Percentiles rank a stretch among this genome's conserved stretches.
These are phyloP conservation scores for Lordiphosa mommai DNA, from an alignment of 1,140 invertebrate genomes.

Conservation along the genomic window DNA sequence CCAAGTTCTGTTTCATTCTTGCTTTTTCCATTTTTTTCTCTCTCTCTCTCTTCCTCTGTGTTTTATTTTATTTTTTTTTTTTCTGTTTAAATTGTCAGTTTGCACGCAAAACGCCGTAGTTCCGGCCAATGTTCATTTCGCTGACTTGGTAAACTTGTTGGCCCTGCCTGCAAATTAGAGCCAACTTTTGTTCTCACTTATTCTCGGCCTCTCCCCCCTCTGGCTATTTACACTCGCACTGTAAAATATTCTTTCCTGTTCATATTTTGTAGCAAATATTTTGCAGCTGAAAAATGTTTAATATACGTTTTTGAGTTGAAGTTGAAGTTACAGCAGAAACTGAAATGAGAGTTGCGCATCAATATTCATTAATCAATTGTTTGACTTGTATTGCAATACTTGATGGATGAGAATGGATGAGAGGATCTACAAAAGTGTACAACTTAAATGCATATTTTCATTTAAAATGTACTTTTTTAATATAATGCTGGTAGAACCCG, in stretches of 20 bases:
- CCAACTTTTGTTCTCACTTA: conserved; percentile 44
- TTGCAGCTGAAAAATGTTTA: conserved; percentile 11
- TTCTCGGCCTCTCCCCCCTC: not conserved
- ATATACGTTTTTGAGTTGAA: conserved; percentile 10
- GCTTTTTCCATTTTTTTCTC: conserved; percentile 7
- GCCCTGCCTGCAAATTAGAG: conserved; percentile 48
- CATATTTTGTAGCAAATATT: conserved; percentile 33
- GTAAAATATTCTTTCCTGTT: conserved; percentile 17
- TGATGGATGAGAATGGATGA: no score
- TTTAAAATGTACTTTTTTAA: no score
- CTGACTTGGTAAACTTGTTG: conserved; percentile 44
- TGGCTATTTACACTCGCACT: conserved; percentile 15
- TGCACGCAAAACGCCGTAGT: conserved; percentile 64
- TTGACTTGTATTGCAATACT: no score
- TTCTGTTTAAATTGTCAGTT: conserved; percentile 57
- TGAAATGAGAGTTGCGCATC: not conserved
- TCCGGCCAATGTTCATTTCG: conserved; percentile 69
- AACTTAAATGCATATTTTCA: no score
- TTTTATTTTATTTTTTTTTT: no score
- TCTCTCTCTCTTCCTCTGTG: not conserved
- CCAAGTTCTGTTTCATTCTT: conserved; percentile 29
- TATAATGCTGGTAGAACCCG: no score
- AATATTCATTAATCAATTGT: not conserved
- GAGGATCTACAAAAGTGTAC: no score
- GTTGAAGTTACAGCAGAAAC: not conserved